These are phyloP conservation scores for Leptodactylus fuscus DNA, from an alignment of 2,113 vertebrate species.

Conservation along the genomic window DNA sequence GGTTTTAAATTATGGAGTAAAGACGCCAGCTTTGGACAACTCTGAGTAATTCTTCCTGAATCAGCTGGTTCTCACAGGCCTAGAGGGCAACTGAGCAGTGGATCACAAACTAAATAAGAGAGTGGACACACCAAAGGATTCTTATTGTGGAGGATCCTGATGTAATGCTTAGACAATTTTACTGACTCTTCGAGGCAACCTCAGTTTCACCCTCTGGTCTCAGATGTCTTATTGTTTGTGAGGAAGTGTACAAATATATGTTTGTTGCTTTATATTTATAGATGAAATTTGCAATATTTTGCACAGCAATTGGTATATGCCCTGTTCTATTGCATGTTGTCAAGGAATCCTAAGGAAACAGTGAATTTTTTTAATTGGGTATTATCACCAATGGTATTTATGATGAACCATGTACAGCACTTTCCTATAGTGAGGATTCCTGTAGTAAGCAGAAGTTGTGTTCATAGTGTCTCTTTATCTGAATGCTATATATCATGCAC, in stretches of 20 bases:
- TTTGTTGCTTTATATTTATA: background rate
- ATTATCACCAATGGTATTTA: background rate
- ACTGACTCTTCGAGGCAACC: background rate
- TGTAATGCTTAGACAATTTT: background rate
- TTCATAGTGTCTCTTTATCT: no score
- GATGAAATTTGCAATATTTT: background rate
- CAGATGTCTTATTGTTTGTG: background rate
- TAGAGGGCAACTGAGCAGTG: background rate
- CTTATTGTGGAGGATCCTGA: background rate
- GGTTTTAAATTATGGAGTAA: slow-evolving; percentile 7
- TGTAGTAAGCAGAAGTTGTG: no score
- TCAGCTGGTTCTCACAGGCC: slow-evolving; percentile 23
- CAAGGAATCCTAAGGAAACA: background rate
- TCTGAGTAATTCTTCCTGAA: background rate
- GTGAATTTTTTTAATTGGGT: background rate
- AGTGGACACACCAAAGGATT: background rate
- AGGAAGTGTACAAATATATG: background rate
- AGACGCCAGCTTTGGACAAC: background rate
- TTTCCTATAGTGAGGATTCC: no score
- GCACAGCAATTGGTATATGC: background rate
- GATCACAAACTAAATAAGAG: background rate
- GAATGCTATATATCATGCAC: no score
- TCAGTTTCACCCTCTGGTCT: background rate
- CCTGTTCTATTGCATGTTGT: background rate
- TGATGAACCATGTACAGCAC: no score